Evolutionary conservation across 2,113 vertebrate genomes (phyloP).

Genomic region (Laticauda colubrina): DNA sequence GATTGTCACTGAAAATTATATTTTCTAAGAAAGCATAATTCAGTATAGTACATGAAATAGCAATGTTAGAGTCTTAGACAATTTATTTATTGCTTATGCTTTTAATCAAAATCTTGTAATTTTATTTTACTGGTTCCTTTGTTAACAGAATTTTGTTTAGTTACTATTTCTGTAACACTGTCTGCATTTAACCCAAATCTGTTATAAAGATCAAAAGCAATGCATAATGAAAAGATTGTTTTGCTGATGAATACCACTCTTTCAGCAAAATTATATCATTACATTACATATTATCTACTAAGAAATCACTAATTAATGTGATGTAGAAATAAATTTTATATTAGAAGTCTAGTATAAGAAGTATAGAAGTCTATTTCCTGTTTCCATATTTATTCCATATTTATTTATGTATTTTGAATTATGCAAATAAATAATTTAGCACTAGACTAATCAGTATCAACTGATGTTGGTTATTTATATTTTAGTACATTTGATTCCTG

Average conservation of each 20-base stretch:
- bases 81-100: background rate
- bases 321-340: conserved; percentile 8
- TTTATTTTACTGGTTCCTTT: background rate
- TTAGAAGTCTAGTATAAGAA: background rate
- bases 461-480: conserved; percentile 8
- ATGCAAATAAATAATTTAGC: background rate
- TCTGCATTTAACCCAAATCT: background rate
- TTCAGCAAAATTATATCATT: background rate
- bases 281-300: background rate
- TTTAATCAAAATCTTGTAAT: background rate
- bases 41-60: background rate
- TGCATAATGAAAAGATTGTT: background rate
- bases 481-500: conserved; percentile 86
- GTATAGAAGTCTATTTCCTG: background rate
- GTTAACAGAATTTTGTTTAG: background rate
- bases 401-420: conserved; percentile 1
- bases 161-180: background rate
- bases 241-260: background rate
- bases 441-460: background rate
- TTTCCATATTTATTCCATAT: background rate
- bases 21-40: background rate
- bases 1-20: background rate
- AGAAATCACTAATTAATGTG: background rate
- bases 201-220: background rate
- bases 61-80: background rate